Conservation (phyloP, 2,888 invertebrate species). For the Drosophila colorata region DNA sequence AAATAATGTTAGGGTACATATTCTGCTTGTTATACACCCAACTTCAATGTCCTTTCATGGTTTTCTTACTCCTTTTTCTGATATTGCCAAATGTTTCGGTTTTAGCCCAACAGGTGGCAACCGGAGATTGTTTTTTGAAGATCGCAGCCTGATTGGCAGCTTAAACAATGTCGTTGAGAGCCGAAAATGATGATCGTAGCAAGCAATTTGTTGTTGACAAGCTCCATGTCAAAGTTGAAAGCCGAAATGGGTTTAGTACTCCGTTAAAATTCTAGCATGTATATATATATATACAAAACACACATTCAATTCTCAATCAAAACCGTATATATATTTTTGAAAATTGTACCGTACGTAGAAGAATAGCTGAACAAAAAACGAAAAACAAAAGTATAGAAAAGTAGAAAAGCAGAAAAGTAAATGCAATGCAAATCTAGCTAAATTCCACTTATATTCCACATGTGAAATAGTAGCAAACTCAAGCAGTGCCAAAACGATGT, state of each 20-base stretch:
- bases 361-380: not conserved
- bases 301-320: conserved; percentile 4
- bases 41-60: too few species aligned
- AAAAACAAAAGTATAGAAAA: not conserved
- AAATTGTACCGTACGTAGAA: conserved; percentile 7
- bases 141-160: too few species aligned
- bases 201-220: not conserved
- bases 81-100: too few species aligned
- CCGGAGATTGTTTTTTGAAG: too few species aligned
- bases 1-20: too few species aligned
- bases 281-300: conserved; percentile 7
- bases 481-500: conserved; percentile 3
- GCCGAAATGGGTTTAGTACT: conserved; percentile 4
- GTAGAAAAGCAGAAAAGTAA: too few species aligned
- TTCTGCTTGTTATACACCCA: too few species aligned
- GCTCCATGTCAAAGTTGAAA: not conserved
- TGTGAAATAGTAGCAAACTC: not conserved
- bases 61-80: too few species aligned
- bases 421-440: not conserved
- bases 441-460: conserved; percentile 1
- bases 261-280: conserved; percentile 23
- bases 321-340: conserved; percentile 1
- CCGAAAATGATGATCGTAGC: not conserved
- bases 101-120: too few species aligned
- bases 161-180: too few species aligned